Evolutionary conservation across 2,113 vertebrate species (phyloP).

Genomic region (Argyrosomus japonicus): DNA sequence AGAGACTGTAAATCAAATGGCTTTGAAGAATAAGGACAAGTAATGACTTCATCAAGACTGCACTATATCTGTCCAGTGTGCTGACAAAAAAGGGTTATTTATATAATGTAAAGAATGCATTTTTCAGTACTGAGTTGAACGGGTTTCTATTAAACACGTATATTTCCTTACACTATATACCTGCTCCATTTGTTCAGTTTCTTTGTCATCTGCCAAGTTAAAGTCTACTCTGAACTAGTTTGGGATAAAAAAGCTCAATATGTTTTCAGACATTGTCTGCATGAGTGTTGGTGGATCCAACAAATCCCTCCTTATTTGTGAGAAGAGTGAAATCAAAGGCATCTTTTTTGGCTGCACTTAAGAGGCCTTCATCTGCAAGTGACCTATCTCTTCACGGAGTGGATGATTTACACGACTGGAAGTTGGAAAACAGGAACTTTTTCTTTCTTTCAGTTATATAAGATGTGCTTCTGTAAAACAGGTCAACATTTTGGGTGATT

Average conservation of each 20-base stretch:
- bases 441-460: constrained; percentile 14
- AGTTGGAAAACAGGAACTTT: constrained; percentile 6
- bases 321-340: constrained; percentile 66
- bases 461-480: constrained; percentile 10
- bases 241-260: constrained; percentile 17
- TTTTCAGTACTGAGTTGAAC: neutral
- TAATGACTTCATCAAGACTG: constrained; percentile 49
- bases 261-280: constrained; percentile 33
- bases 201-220: constrained; percentile 2
- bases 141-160: neutral
- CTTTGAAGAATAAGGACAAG: constrained; percentile 32
- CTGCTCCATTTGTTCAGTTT: constrained; percentile 6
- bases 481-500: constrained; percentile 8
- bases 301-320: constrained; percentile 32
- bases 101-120: constrained; percentile 1
- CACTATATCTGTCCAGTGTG: constrained; percentile 20
- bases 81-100: neutral
- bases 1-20: constrained; percentile 29
- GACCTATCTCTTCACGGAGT: constrained; percentile 36
- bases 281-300: constrained; percentile 37
- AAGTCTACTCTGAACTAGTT: constrained; percentile 19
- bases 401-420: constrained; percentile 27
- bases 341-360: constrained; percentile 53
- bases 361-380: constrained; percentile 34
- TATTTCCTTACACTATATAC: neutral